Evolutionary conservation across 2,113 vertebrate species (phyloP).

Genomic region (Rostratula benghalensis): DNA sequence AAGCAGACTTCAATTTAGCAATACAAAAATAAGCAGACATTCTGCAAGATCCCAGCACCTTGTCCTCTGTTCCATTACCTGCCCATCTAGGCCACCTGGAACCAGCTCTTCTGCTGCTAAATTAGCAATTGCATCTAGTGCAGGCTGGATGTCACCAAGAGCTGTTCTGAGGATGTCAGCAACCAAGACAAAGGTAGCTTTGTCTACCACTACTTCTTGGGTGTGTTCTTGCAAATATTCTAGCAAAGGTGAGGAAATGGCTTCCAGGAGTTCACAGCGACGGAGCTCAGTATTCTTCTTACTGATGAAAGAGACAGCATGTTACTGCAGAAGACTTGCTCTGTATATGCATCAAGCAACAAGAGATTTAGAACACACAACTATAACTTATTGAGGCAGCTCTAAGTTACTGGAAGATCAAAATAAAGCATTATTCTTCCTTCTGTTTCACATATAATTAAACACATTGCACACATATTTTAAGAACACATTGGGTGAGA

Average conservation of each 20-base stretch:
- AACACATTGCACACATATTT: neutral
- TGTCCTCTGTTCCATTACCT: slow-evolving; percentile 61
- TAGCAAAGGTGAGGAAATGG: slow-evolving; percentile 84
- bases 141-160: slow-evolving; percentile 82
- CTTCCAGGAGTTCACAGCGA: slow-evolving; percentile 86
- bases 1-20: neutral
- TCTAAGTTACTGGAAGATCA: neutral
- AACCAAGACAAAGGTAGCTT: slow-evolving; percentile 82
- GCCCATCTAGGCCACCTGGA: slow-evolving; percentile 82
- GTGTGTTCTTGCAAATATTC: slow-evolving; percentile 81
- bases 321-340: neutral
- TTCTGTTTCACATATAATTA: neutral
- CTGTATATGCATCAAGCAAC: neutral
- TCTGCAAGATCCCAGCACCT: neutral
- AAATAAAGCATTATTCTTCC: neutral
- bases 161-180: slow-evolving; percentile 84
- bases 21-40: neutral
- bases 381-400: neutral
- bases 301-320: slow-evolving; percentile 66
- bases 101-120: slow-evolving; percentile 83
- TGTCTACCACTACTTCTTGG: slow-evolving; percentile 82
- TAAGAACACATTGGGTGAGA: neutral
- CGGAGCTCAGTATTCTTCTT: slow-evolving; percentile 86
- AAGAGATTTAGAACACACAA: neutral
- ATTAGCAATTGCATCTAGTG: slow-evolving; percentile 84